Evolutionary conservation across 2,797 vertebrate genomes (phyloP).

Genomic region (Amblyraja radiata): DNA sequence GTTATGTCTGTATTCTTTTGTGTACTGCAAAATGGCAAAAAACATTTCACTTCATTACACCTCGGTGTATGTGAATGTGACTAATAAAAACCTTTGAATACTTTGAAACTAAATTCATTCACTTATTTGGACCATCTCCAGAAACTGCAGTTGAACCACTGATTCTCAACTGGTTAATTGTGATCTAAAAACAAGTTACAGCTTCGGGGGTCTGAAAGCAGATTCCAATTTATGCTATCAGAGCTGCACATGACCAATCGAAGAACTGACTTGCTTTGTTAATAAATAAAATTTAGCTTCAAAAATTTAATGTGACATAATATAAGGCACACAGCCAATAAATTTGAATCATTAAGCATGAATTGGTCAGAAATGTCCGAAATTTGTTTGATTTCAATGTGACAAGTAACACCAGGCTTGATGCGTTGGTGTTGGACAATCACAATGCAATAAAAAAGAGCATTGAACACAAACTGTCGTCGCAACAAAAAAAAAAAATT

Average conservation of each 20-base stretch:
- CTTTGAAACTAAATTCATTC: neutral
- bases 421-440: neutral
- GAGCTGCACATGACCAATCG: too few relatives aligned
- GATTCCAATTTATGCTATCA: neutral
- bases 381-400: neutral
- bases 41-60: too few relatives aligned
- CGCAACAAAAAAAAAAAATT: neutral
- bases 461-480: neutral
- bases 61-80: too few relatives aligned
- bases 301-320: neutral
- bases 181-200: neutral
- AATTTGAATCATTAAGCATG: neutral
- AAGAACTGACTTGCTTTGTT: neutral
- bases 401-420: neutral
- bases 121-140: neutral
- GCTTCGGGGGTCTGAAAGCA: neutral
- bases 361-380: neutral
- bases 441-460: neutral
- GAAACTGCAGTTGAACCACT: neutral
- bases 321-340: neutral
- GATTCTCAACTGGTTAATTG: neutral
- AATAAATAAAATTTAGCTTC: neutral
- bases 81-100: too few relatives aligned
- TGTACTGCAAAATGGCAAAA: too few relatives aligned
- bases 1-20: too few relatives aligned